A percentile compares a stretch with the other conserved stretches of the same genome.
These are phyloP conservation scores for Neocrepidodera transversa DNA, from an alignment of 2,888 invertebrate species.

Conservation along the genomic window DNA sequence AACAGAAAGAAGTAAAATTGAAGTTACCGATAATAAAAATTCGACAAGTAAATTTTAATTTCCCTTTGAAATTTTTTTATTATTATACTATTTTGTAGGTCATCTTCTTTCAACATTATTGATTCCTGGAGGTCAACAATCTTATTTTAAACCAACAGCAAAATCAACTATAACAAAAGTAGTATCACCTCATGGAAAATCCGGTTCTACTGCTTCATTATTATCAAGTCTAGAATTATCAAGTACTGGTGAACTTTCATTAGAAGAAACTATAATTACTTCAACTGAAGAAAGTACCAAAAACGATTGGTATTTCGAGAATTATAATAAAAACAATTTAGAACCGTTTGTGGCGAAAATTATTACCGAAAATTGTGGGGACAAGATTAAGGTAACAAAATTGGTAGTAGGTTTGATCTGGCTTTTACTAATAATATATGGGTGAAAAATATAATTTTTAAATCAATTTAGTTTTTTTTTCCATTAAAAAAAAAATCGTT, in stretches of 20 bases:
- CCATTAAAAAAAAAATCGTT: not conserved
- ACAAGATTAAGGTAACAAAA: not conserved
- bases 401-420: not conserved
- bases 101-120: constrained; percentile 70
- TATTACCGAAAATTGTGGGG: constrained; percentile 3
- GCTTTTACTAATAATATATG: not conserved
- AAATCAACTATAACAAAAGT: constrained; percentile 70
- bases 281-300: constrained; percentile 15
- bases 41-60: constrained; percentile 1
- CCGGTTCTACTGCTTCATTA: constrained; percentile 37
- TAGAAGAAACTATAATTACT: constrained; percentile 18
- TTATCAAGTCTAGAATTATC: constrained; percentile 42
- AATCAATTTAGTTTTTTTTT: not conserved
- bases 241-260: not conserved
- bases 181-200: constrained; percentile 57
- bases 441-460: not conserved
- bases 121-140: constrained; percentile 67
- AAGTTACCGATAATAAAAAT: not conserved
- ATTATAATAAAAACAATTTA: constrained; percentile 74
- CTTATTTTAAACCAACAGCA: constrained; percentile 58
- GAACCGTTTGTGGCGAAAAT: constrained; percentile 58
- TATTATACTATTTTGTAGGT: constrained; percentile 48
- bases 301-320: constrained; percentile 83
- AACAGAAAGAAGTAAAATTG: not conserved
- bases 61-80: not conserved